Conservation (phyloP, 2,797 vertebrate genomes). For the Anniella stebbinsi region DNA sequence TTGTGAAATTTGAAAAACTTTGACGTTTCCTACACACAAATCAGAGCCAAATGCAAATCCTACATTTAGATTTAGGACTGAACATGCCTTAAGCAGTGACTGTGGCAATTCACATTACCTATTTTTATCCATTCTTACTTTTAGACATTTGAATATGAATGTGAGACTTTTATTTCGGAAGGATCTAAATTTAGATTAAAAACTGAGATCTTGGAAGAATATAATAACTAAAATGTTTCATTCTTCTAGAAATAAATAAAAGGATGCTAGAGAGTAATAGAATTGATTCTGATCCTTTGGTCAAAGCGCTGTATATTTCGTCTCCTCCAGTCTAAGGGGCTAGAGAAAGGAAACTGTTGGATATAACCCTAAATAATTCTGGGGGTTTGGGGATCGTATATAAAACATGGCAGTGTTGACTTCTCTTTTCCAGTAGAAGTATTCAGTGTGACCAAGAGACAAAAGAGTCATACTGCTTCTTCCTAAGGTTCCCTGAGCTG, state of each 20-base stretch:
- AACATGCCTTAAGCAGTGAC: background rate
- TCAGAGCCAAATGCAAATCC: slow-evolving; percentile 1
- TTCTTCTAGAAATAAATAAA: too few relatives aligned
- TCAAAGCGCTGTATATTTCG: background rate
- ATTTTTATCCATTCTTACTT: background rate
- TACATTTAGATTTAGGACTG: background rate
- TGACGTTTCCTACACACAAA: background rate
- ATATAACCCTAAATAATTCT: too few relatives aligned
- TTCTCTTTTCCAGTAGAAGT: background rate
- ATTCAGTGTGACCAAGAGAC: background rate
- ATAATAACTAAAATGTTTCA: background rate
- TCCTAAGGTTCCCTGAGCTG: background rate
- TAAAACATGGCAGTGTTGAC: background rate
- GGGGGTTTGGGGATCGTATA: background rate
- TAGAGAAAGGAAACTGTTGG: background rate
- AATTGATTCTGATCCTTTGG: background rate
- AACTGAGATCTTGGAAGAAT: background rate
- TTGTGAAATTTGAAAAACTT: background rate
- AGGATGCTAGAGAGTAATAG: background rate
- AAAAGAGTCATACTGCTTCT: background rate
- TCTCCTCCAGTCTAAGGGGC: too few relatives aligned
- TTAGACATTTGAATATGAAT: background rate
- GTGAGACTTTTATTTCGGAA: background rate
- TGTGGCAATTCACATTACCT: background rate
- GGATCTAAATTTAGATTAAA: background rate